Percentiles rank a stretch among this genome's conserved stretches.
phyloP scores from a whole-genome alignment of 2,888 invertebrate genomes.

The Leptopilina syphax region DNA sequence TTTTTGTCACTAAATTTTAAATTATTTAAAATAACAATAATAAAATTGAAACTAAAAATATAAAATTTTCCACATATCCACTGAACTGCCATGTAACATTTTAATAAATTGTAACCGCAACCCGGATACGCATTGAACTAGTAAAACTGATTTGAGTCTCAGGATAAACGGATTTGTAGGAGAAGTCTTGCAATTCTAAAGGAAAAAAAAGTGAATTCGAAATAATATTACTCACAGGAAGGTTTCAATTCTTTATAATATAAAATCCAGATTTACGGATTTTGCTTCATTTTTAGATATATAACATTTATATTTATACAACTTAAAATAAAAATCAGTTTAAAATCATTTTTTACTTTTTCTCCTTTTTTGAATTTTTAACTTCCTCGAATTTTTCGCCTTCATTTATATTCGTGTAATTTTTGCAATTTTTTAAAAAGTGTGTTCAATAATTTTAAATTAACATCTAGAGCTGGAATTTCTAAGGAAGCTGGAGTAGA shows the following conservation, averaged over 20 bases:
- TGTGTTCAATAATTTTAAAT: too few relatives aligned
- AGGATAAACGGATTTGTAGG: background rate
- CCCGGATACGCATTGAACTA: background rate
- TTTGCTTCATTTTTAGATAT: background rate
- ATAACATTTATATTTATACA: too few relatives aligned
- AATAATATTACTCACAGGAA: conserved; percentile 3
- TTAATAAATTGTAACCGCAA: background rate
- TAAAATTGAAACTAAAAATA: background rate
- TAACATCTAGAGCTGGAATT: too few relatives aligned
- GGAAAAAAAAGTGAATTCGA: conserved; percentile 15
- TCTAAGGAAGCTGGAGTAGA: conserved; percentile 67
- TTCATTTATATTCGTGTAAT: too few relatives aligned
- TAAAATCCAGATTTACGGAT: conserved; percentile 9
- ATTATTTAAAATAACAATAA: background rate
- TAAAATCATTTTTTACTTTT: background rate
- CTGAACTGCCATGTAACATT: background rate
- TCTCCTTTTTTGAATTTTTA: background rate
- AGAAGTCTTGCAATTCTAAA: background rate
- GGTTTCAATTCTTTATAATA: background rate
- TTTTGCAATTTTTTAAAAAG: too few relatives aligned
- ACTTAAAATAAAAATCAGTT: background rate
- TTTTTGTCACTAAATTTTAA: background rate
- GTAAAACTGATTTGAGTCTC: background rate
- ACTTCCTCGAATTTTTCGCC: too few relatives aligned
- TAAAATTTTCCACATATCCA: background rate